Evolutionary conservation across 2,113 vertebrate genomes (phyloP), one percentile per base, ranked within the genome.

Genomic region (Sterrhoptilus dennistouni): DNA sequence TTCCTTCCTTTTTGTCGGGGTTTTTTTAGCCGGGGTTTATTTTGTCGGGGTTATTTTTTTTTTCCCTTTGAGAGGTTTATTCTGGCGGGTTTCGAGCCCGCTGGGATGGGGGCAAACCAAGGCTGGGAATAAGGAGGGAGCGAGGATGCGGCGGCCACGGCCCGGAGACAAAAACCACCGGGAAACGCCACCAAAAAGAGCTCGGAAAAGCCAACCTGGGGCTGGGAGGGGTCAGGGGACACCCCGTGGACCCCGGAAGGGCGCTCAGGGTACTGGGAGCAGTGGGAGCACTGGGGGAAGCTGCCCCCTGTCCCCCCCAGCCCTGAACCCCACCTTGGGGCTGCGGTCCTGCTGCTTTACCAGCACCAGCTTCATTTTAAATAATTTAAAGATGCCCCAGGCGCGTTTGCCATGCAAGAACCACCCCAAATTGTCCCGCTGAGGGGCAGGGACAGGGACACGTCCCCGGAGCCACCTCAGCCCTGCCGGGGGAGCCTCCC

Each of bases 351-450:
- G 31, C 35, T 36, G 61, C 45, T 65, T 90, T 95, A 95, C 97
- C 97, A 61, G 90, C 69, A 33, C 53, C 7, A 5, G 97, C 97
- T 98, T 93, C 8, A 88, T 96, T 98, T 98, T 90, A 98, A 98
- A 98, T 97, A 94, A 97, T 97, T 98, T 97, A 96, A 96, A 78
- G 96, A 87, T 77, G 95, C 93, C 96, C 93, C 63, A 96, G 97
- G 86, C 85, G 96, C 92, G 94, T 95, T 98, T 97, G 95, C 97
- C 97, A 90, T 83, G 93, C 97, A 95, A 29, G 74, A 33, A 25
- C 5, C 2, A 1, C 3, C 80, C 66, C 23, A 5, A 47, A 38
- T 6, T 1, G 14, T 23, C 6, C 29, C 7, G 9, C 10, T 3
- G 6, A 3, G 38, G 42, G 52, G 19, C 56, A 24, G 17, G 53